Evolutionary conservation across 2,113 vertebrate species (phyloP), one percentile per base, ranked within the genome.

Genomic region (Baryphthengus martii): DNA sequence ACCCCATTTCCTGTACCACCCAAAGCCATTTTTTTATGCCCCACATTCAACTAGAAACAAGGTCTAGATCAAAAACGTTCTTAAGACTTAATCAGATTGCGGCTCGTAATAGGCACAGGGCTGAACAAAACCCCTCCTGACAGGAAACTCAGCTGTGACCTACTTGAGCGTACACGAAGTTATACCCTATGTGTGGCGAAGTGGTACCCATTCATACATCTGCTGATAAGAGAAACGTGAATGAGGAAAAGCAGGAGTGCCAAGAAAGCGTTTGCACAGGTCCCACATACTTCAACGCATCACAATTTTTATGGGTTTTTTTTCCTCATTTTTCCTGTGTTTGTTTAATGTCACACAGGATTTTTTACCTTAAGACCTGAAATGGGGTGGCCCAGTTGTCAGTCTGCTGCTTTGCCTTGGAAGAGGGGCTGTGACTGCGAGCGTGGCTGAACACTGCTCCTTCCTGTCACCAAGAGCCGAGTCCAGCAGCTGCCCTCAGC

Each of bases 121-220:
- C 40, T 93, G 66, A 90, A 76, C 21, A 79, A 93, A 94, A 71
- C 29, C 26, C 26, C 61, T 82, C 35, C 75, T 45, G 33, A 85
- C 67, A 96, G 95, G 94, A 95, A 97, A 73, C 53, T 68, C 71
- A 73, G 58, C 78, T 70, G 62, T 76, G 90, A 93, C 82, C 88
- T 83, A 73, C 58, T 83, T 93, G 67, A 88, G 62, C 49, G 65
- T 18, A 65, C 71, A 16, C 24, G 11, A 81, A 91, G 70, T 63
- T 82, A 59, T 44, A 63, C 8, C 24, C 47, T 35, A 11, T 12
- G 1, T 29, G 35, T 33, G 59, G 49, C 58, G 73, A 42, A 82
- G 71, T 23, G 62, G 62, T 31, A 85, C n/a, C 62, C 88, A 78
- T 89, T 91, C 95, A 91, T 28, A 20, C 10, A 65, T 44, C 44